Evolutionary conservation across 30 jellyfish, hydroid and myxozoan species (phyloP), one percentile per base, ranked within the genome.

Genomic region (Pelagia noctiluca): DNA sequence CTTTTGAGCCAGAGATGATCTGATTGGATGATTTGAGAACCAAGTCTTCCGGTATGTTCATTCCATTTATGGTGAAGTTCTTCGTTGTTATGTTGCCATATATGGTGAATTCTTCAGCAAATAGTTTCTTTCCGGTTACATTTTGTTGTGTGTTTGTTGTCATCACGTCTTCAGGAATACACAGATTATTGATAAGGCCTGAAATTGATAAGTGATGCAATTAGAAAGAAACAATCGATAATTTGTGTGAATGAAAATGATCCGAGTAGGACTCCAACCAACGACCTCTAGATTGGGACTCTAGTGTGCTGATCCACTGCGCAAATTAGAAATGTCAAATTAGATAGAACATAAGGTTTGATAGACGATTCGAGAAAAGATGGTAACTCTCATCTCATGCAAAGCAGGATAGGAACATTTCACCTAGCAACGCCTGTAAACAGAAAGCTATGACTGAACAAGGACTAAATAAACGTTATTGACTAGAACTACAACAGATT

Each of bases 111-210:
- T 78, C 76, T 28, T 81, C 80, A 53, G 63, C 46, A 77, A 93
- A 87, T 31, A 73, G 47, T 34, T 86, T 86, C 57, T 57, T 47
- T 21, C 96, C 97, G 16, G 83, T 67, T 8, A 93, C 85, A 0
- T 72, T 78, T 61, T 93, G 98, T 61, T 65, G 80, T 16, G 89
- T 72, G 71, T 68, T 83, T 8, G 88, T 63, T 22, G 97, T 87
- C 85, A 93, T 67, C 62, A 75, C 76, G 37, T 80, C 87, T 3
- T 77, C 93, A 21, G 88, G 90, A 54, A 93, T 87, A 2, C 81
- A 75, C 1, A 82, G 29, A 16, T 88, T 96, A 63, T 93, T 93
- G n/a, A 87, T 26, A 11, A 62, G 66, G 76, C 96, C 96, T 60
- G 70, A 84, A 47, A 50, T 19, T 28, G 31, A 37, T 11, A 12